phyloP scores from a whole-genome alignment of 1,140 invertebrate genomes.

The Saccostrea cuccullata region DNA sequence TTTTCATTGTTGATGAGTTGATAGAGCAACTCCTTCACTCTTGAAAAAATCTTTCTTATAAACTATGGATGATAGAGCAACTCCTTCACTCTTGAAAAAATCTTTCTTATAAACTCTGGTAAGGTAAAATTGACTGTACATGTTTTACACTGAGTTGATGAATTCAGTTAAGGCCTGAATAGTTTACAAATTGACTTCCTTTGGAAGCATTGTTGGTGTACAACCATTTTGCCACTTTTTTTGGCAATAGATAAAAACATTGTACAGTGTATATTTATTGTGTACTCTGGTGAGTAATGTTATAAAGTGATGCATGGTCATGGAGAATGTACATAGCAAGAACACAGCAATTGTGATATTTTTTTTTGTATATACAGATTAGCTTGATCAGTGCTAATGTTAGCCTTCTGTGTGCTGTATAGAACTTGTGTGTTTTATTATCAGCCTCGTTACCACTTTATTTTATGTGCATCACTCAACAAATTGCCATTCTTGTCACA shows the following conservation, averaged over 20 bases:
- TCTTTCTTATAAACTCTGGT: background rate
- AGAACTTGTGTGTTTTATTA: slow-evolving; percentile 18
- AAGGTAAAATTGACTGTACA: background rate
- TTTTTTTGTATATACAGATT: slow-evolving; percentile 19
- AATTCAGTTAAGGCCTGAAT: slow-evolving; percentile 13
- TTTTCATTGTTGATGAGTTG: too few species aligned
- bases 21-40: background rate
- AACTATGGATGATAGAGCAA: too few species aligned
- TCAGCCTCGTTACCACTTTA: background rate
- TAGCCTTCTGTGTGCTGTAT: background rate
- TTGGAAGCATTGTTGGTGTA: slow-evolving; percentile 2
- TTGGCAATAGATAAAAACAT: background rate
- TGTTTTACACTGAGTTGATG: background rate
- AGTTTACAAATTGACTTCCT: background rate
- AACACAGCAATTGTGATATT: slow-evolving; percentile 31
- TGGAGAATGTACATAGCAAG: slow-evolving; percentile 15
- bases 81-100: background rate
- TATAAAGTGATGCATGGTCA: background rate
- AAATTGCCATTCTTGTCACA: slow-evolving; percentile 13
- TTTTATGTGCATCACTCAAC: background rate
- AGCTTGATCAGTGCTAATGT: background rate
- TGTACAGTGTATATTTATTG: slow-evolving; percentile 18
- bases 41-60: background rate
- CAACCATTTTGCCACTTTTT: slow-evolving; percentile 11
- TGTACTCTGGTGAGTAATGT: background rate